Conservation (phyloP, 2,797 vertebrate genomes). For the Melanotaenia trifasciata region DNA sequence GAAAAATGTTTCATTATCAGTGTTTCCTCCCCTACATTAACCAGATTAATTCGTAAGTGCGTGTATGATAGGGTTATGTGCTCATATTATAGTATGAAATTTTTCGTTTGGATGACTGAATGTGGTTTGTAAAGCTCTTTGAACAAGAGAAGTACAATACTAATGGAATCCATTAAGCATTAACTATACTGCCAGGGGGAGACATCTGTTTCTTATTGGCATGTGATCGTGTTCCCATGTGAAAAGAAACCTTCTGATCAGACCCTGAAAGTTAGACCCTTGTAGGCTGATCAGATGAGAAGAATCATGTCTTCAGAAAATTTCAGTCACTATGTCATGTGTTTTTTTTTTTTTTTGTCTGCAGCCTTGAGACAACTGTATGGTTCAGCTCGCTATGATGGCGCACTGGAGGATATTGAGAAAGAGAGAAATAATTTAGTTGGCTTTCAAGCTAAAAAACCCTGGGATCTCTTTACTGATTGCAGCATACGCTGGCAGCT, state of each 20-base stretch:
- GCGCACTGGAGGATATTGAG: slow-evolving; percentile 87
- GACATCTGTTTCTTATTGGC: not conserved
- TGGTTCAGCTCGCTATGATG: slow-evolving; percentile 64
- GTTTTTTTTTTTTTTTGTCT: slow-evolving; percentile 15
- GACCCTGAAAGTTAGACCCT: slow-evolving; percentile 2
- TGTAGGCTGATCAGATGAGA: slow-evolving; percentile 34
- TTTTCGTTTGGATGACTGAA: not conserved
- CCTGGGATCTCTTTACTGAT: slow-evolving; percentile 87
- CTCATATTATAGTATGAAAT: not conserved
- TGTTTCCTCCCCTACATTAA: not conserved
- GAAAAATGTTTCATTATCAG: too few relatives aligned
- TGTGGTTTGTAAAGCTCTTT: not conserved
- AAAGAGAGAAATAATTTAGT: slow-evolving; percentile 76
- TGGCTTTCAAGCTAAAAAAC: slow-evolving; percentile 82
- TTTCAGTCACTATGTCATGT: slow-evolving; percentile 21
- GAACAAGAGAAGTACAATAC: not conserved
- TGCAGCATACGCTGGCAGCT: slow-evolving; percentile 88
- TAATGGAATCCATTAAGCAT: not conserved
- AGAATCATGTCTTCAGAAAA: slow-evolving; percentile 10
- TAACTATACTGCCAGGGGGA: not conserved
- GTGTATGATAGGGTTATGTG: not conserved
- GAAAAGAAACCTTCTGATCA: slow-evolving; percentile 17
- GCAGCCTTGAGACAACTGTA: slow-evolving; percentile 87
- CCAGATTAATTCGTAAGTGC: not conserved
- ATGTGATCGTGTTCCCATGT: slow-evolving; percentile 40